These are phyloP conservation scores for Pandemis cinnamomeana DNA, from an alignment of 2,888 invertebrate species.

Conservation along the genomic window DNA sequence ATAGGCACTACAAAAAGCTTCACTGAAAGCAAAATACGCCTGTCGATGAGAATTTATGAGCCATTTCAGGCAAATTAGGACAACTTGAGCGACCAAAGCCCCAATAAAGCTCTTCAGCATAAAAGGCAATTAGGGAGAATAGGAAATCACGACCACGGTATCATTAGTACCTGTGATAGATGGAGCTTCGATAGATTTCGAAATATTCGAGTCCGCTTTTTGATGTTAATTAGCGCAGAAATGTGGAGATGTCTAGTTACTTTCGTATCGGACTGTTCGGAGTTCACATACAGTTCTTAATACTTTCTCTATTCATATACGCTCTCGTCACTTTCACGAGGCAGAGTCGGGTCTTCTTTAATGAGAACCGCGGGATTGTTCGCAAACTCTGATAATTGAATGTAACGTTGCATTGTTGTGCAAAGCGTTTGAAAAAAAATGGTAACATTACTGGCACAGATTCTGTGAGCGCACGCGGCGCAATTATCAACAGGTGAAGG, in stretches of 20 bases:
- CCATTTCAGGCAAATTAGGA: slow-evolving; percentile 21
- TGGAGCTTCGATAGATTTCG: slow-evolving; percentile 7
- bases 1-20: slow-evolving; percentile 16
- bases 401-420: slow-evolving; percentile 65
- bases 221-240: slow-evolving; percentile 48
- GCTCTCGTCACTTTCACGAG: slow-evolving; percentile 74
- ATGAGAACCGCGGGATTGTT: slow-evolving; percentile 68
- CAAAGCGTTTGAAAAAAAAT: slow-evolving; percentile 57
- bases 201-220: slow-evolving; percentile 34
- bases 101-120: slow-evolving; percentile 20
- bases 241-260: slow-evolving; percentile 57
- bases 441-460: slow-evolving; percentile 49
- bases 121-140: slow-evolving; percentile 21
- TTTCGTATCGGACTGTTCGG: slow-evolving; percentile 66
- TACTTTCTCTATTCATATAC: slow-evolving; percentile 80
- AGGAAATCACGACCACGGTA: background rate
- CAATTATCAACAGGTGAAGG: slow-evolving; percentile 25
- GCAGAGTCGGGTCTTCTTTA: slow-evolving; percentile 58
- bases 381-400: slow-evolving; percentile 65
- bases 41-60: slow-evolving; percentile 17
- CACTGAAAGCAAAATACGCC: slow-evolving; percentile 2
- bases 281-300: slow-evolving; percentile 56
- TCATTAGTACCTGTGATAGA: slow-evolving; percentile 2
- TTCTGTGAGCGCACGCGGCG: slow-evolving; percentile 40
- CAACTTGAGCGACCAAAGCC: slow-evolving; percentile 13